phyloP scores from a whole-genome alignment of 2,888 invertebrate genomes.

The Mythimna vitellina region DNA sequence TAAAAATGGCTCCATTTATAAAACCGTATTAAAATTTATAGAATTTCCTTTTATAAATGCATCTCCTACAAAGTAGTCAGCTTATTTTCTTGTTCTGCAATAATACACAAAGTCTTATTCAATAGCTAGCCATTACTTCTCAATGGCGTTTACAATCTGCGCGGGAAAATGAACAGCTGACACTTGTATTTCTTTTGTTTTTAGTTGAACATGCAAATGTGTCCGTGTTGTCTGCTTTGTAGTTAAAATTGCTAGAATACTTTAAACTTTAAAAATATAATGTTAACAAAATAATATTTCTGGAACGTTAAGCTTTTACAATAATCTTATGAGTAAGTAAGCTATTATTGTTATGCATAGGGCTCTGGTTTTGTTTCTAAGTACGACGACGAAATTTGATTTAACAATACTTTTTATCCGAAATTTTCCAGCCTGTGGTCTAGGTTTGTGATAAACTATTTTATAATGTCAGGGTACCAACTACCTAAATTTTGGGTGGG shows the following conservation, averaged over 20 bases:
- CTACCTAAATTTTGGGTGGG: no score
- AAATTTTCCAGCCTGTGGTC: no score
- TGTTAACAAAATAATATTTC: background rate
- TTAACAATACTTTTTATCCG: no score
- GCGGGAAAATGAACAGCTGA: conserved; percentile 64
- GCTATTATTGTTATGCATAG: no score
- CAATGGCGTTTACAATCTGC: conserved; percentile 51
- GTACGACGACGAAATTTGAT: no score
- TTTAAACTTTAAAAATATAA: background rate
- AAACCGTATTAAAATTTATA: background rate
- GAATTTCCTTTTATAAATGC: background rate
- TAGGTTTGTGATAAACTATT: no score
- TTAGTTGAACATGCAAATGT: conserved; percentile 58
- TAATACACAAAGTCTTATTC: conserved; percentile 41
- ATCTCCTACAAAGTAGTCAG: conserved; percentile 20
- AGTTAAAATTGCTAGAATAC: background rate
- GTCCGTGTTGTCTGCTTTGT: conserved; percentile 20
- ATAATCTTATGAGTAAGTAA: background rate
- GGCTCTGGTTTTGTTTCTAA: no score
- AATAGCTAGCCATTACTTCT: conserved; percentile 50
- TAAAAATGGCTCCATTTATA: background rate
- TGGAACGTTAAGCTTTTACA: background rate
- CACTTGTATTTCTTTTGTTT: conserved; percentile 43
- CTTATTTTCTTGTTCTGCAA: conserved; percentile 29
- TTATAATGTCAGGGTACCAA: no score